Percentiles rank a stretch among this genome's conserved stretches.
Evolutionary conservation across 2,113 vertebrate species (phyloP).

Genomic region (Tetrax tetrax): DNA sequence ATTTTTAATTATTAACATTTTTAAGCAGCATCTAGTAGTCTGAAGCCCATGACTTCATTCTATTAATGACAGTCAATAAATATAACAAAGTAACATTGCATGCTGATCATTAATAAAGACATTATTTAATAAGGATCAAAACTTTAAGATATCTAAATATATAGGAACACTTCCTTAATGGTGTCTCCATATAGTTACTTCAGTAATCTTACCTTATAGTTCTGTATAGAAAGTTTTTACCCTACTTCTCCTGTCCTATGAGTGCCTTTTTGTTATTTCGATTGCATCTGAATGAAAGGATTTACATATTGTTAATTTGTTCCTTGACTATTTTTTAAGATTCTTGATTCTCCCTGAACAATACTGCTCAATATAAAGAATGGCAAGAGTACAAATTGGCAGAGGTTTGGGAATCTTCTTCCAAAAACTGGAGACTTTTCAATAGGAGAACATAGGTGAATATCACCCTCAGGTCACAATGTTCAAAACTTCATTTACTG

Average conservation of each 20-base stretch:
- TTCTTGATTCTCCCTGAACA: slow-evolving; percentile 27
- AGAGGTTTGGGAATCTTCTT: slow-evolving; percentile 30
- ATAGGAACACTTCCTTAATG: not conserved
- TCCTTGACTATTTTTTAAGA: not conserved
- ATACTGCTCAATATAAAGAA: slow-evolving; percentile 44
- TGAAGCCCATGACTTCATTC: not conserved
- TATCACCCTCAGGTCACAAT: slow-evolving; percentile 46
- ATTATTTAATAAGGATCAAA: not conserved
- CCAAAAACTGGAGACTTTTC: slow-evolving; percentile 34
- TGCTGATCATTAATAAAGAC: not conserved
- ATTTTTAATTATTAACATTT: not conserved
- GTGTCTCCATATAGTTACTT: not conserved
- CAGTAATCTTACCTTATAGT: not conserved
- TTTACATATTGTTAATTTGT: slow-evolving; percentile 12
- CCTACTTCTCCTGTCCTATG: not conserved
- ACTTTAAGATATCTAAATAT: not conserved
- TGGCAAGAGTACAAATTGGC: slow-evolving; percentile 27
- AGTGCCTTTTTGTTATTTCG: not conserved
- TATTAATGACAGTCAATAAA: not conserved
- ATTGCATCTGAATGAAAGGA: not conserved
- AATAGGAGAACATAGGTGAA: slow-evolving; percentile 21
- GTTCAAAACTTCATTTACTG: slow-evolving; percentile 56
- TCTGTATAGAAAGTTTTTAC: not conserved
- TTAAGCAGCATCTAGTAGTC: not conserved
- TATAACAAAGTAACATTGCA: not conserved